Evolutionary conservation across 2,797 vertebrate genomes (phyloP), one percentile per base, ranked within the genome.

Genomic region (Poeciliopsis infans): DNA sequence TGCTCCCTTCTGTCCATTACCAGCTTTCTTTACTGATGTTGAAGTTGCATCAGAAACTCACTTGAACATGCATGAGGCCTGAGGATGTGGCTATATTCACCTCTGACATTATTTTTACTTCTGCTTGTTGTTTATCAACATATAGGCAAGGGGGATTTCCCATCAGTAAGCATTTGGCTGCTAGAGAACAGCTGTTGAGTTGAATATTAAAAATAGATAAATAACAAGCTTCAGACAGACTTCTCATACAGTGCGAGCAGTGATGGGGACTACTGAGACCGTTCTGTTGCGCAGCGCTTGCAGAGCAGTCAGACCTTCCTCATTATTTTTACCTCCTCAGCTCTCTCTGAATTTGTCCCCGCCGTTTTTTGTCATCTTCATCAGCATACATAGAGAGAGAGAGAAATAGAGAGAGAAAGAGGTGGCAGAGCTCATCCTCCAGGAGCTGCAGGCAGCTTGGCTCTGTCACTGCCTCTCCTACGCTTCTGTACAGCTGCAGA

Each of bases 311-410:
- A 89, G 82, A 93, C 93, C 91, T 90, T 83, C 84, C 91, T 93
- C 89, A 91, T 94, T 93, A 94, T 95, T 91, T 92, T 91, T 90
- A 89, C 93, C 85, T 78, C 86, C 49, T 72, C 53, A 88, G 89
- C 87, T 91, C 88, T 92, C 89, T 61, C 88, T 82, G 76, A 23
- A 7, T 53, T 53, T 53, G 86, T 86, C 91, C 94, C 10, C 25
- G 61, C 18, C 18, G 3, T 69, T 69, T 83, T 80, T 92, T 91
- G 91, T 93, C 91, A 90, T 89, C 91, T 91, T 85, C 91, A 91
- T 93, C 82, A 79, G 89, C 88, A 84, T 61, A 55, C 20, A 23
- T 41, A 41, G 39, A 41, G 20, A 51, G 49, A 23, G 2, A 23
- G 49, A 49, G 47, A 39, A 39, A 39, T 39, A 5, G 36, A 49